These are phyloP conservation scores for Taxidea taxus DNA, from an alignment of 2,113 vertebrate genomes.

Conservation along the genomic window DNA sequence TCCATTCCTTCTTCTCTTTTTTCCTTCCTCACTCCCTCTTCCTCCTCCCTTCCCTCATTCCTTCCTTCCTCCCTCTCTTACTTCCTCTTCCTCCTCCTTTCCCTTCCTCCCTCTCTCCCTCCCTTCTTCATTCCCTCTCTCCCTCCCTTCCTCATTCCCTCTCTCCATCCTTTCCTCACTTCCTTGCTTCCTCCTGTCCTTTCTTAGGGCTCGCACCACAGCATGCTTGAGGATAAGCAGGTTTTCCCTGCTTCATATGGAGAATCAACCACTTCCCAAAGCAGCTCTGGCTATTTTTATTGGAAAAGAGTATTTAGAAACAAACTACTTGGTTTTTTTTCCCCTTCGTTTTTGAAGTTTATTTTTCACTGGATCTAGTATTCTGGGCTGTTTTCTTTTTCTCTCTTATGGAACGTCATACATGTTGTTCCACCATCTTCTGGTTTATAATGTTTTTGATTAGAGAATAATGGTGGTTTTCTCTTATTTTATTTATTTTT, in stretches of 20 bases:
- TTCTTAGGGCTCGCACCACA: neutral
- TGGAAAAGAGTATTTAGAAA: neutral
- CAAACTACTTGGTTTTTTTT: neutral
- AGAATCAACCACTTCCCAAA: neutral
- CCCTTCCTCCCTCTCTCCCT: fast-evolving
- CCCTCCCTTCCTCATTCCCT: fast-evolving
- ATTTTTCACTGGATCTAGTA: neutral
- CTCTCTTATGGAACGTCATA: neutral
- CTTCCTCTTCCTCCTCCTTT: fast-evolving
- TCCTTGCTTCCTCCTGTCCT: fast-evolving
- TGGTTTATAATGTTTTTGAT: neutral
- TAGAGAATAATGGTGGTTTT: neutral
- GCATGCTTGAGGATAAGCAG: neutral
- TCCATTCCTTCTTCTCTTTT: no score
- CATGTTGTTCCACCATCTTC: neutral
- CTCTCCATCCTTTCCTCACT: no score
- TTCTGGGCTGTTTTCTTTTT: neutral
- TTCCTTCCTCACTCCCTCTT: no score
- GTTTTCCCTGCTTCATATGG: neutral
- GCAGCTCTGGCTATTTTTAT: neutral
- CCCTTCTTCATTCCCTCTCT: no score
- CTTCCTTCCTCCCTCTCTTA: fast-evolving
- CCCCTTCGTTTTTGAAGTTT: neutral
- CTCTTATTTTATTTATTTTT: neutral
- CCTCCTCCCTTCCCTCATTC: no score